Evolutionary conservation across 2,888 invertebrate species (phyloP).

Genomic region (Rhamphomyia laevipes): DNA sequence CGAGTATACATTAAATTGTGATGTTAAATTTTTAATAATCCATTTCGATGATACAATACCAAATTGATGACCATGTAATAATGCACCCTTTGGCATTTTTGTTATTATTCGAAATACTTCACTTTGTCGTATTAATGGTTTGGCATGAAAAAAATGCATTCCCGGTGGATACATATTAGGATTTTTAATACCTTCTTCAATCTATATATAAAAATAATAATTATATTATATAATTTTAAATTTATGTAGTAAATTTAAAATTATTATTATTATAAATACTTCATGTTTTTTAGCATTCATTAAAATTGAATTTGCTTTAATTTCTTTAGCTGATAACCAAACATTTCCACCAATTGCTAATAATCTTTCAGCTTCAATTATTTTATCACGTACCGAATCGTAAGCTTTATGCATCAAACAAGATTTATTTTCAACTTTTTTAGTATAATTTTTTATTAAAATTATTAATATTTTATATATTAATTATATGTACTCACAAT

Average conservation of each 20-base stretch:
- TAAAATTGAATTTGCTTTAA: slow-evolving; percentile 33
- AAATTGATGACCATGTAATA: slow-evolving; percentile 45
- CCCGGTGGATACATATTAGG: slow-evolving; percentile 42
- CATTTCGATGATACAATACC: slow-evolving; percentile 43
- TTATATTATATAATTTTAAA: not conserved
- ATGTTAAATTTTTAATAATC: slow-evolving; percentile 42
- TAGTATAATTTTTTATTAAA: too few relatives aligned
- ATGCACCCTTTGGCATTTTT: slow-evolving; percentile 48
- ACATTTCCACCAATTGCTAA: slow-evolving; percentile 30
- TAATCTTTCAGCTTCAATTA: slow-evolving; percentile 31
- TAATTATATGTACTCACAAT: too few relatives aligned
- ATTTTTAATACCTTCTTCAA: slow-evolving; percentile 27
- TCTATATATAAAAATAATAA: slow-evolving; percentile 14
- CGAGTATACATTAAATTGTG: slow-evolving; percentile 32
- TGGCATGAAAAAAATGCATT: slow-evolving; percentile 44
- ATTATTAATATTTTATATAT: too few relatives aligned
- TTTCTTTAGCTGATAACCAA: slow-evolving; percentile 30
- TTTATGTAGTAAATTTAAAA: not conserved
- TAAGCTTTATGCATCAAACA: slow-evolving; percentile 22
- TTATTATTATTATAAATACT: slow-evolving; percentile 11
- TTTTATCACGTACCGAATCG: slow-evolving; percentile 31
- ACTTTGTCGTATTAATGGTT: slow-evolving; percentile 41
- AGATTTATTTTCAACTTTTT: too few relatives aligned
- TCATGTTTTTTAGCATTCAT: slow-evolving; percentile 36
- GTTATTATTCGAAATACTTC: slow-evolving; percentile 46